Evolutionary conservation across 2,888 invertebrate species (phyloP), one percentile per base, ranked within the genome.

Genomic region (Parasteatoda lunata): DNA sequence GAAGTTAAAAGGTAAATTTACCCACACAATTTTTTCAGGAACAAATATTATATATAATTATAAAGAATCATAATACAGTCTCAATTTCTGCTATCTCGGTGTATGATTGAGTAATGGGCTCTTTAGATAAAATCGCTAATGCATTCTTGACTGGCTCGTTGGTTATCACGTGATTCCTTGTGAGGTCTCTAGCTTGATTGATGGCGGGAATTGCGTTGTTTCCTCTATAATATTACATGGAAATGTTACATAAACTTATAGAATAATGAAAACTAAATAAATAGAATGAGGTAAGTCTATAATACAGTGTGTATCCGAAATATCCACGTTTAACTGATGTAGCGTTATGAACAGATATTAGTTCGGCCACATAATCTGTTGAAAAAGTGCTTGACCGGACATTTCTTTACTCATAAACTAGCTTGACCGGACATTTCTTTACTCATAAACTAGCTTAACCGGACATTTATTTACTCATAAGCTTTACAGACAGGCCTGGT

Each of bases 121-220:
- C 76, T 47, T 66, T 69, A 15, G 88, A 72, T 68, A 73, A 75
- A 69, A 83, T 45, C 64, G 82, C 77, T 54, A 85, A 76, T 72
- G 70, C 69, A 45, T 80, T 76, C 71, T 77, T 73, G 70, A 81
- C 69, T 70, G 89, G 87, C 89, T 93, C 93, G 49, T 92, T 93
- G 88, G 92, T 92, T 66, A 92, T 91, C 64, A 93, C 91, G 90
- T 92, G 92, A 89, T 92, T 93, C 88, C 91, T 91, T 13, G 93
- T 93, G 92, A 93, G 92, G 89, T 93, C 93, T 84, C 93, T 91
- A 3, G 93, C 91, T 90, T 92, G 88, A 66, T 66, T 86, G 54
- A 86, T 52, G 5, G 77, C 80, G 54, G 85, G 65, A 7, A 72
- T 64, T 11, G 76, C 64, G 68, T 65, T 80, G 11, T 51, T 47